A percentile compares a stretch with the other conserved stretches of the same genome.
phyloP scores from a whole-genome alignment of 2,888 invertebrate genomes.

The Oscheius sp. region DNA sequence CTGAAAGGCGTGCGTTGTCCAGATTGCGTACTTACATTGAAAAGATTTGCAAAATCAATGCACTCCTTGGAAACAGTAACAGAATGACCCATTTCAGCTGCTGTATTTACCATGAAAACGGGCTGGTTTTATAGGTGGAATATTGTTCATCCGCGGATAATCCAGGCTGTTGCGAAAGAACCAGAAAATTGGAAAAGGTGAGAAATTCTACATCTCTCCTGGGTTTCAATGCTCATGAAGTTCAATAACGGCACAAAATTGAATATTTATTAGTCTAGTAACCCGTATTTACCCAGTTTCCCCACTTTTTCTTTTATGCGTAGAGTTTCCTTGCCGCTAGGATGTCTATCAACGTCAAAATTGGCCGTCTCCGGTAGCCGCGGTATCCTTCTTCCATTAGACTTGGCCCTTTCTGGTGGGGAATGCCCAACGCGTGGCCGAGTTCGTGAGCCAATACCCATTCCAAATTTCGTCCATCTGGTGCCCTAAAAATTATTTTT shows the following conservation, averaged over 20 bases:
- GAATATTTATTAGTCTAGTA: conserved; percentile 3
- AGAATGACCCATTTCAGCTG: too few relatives aligned
- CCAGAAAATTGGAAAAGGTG: too few relatives aligned
- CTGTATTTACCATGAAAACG: too few relatives aligned
- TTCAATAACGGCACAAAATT: conserved; percentile 1
- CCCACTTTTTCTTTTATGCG: not conserved
- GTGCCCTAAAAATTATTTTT: conserved; percentile 41
- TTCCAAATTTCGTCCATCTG: conserved; percentile 74
- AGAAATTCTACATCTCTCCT: too few relatives aligned
- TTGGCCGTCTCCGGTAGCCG: conserved; percentile 28
- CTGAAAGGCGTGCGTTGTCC: too few relatives aligned
- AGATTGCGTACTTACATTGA: too few relatives aligned
- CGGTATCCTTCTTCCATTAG: conserved; percentile 41
- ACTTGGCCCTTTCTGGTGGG: conserved; percentile 77
- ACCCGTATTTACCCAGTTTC: not conserved
- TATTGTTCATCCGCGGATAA: too few relatives aligned
- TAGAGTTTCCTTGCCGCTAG: conserved; percentile 23
- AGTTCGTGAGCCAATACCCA: conserved; percentile 89
- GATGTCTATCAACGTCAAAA: conserved; percentile 23
- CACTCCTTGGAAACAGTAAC: too few relatives aligned
- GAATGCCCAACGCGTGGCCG: conserved; percentile 92
- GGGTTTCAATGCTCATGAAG: not conserved
- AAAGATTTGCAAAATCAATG: too few relatives aligned
- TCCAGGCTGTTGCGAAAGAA: too few relatives aligned
- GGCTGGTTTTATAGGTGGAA: too few relatives aligned